Base-by-base conservation (phyloP, 2,113 vertebrate species). In the Emydura subglobosa region DNA sequence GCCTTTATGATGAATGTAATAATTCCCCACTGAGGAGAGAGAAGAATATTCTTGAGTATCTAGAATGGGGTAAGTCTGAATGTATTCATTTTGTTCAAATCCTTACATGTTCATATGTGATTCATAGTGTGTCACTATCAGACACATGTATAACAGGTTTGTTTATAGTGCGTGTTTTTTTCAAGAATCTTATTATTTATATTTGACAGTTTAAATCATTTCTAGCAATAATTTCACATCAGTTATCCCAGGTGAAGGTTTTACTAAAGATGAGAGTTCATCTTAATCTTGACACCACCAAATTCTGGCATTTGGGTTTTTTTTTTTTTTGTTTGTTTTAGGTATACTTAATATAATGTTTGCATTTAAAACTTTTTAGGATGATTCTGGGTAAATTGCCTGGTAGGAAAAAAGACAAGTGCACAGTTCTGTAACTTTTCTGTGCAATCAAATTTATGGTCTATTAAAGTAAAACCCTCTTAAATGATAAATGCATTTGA, bases 1-100 rank as follows among this genome's bases (percentile, higher is more conserved):
- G 99, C 91, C 99, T 99, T 83, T 99, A 99, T 91, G 99, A 99
- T 96, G 99, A 99, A 98, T 99, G 99, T 99, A 99, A 98, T 98
- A 99, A 98, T 97, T 99, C 99, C 61, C 99, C 99, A 14, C 97
- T 99, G 95, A 98, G 99, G 90, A 98, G 99, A 96, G 99, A 99
- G 98, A 99, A 99, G 97, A 99, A 99, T 94, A 98, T 99, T 96
- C 94, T 98, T 93, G 99, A 99, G 96, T 99, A 99, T 97, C 97
- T 99, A 89, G 99, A 99, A 55, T 99, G 99, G 99, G 99, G 99
- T 99, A 98, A 99, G 99, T 98, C 81, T 93, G 74, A 76, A 57
- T 95, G 24, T 92, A 54, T 88, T 96, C 95, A 85, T 88, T 96
- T 96, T 92, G 79, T 91, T 86, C 91, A 51, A 59, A 86, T 94